These are phyloP conservation scores for Lucilia sericata DNA, from an alignment of 1,140 invertebrate genomes.

Conservation along the genomic window DNA sequence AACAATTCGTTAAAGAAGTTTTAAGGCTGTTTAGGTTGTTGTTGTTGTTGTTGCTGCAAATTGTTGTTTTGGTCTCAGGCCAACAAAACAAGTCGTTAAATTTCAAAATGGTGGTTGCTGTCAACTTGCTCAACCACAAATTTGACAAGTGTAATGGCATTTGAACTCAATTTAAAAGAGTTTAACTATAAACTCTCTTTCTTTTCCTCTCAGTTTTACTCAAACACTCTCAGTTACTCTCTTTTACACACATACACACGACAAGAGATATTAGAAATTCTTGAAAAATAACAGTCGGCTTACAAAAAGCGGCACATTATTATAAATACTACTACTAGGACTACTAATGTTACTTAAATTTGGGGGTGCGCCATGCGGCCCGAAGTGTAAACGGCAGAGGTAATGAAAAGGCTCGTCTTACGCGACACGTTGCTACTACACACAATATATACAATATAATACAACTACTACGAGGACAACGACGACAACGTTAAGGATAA, in stretches of 20 bases:
- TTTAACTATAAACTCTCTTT: background rate
- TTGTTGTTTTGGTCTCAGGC: background rate
- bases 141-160: constrained; percentile 4
- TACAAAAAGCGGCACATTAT: constrained; percentile 18
- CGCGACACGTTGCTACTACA: constrained; percentile 36
- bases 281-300: background rate
- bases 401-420: constrained; percentile 32
- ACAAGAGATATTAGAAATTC: background rate
- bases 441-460: background rate
- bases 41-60: background rate
- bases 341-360: background rate
- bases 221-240: background rate
- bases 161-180: background rate
- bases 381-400: constrained; percentile 4
- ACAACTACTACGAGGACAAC: constrained; percentile 26
- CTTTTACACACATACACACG: background rate
- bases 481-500: background rate
- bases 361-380: constrained; percentile 35
- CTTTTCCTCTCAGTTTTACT: no score
- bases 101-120: background rate
- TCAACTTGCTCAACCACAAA: background rate
- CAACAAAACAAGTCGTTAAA: background rate
- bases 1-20: background rate
- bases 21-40: background rate
- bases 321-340: background rate